Evolutionary conservation across 2,888 invertebrate genomes (phyloP).

Genomic region (Drosophila histrio): DNA sequence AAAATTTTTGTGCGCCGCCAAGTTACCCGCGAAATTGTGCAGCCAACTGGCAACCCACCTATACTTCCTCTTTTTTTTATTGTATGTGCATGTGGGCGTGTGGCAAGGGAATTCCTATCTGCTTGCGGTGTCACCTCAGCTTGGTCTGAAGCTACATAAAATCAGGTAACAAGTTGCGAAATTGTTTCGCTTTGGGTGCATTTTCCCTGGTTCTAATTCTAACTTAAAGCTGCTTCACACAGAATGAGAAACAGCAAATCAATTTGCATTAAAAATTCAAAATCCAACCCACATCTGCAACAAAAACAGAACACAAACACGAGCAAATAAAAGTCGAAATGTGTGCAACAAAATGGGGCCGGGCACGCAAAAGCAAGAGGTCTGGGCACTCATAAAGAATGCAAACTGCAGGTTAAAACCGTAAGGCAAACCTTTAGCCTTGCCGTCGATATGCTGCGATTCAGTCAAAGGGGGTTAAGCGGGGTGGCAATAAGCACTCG

Average conservation of each 20-base stretch:
- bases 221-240: slow-evolving; percentile 55
- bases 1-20: slow-evolving; percentile 66
- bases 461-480: slow-evolving; percentile 31
- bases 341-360: slow-evolving; percentile 7
- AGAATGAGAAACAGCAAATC: slow-evolving; percentile 47
- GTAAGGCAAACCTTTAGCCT: slow-evolving; percentile 50
- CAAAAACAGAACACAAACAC: not conserved
- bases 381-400: slow-evolving; percentile 52
- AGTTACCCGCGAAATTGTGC: slow-evolving; percentile 70
- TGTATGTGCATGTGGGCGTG: slow-evolving; percentile 25
- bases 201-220: slow-evolving; percentile 40
- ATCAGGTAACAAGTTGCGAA: slow-evolving; percentile 68
- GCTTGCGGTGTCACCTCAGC: slow-evolving; percentile 44
- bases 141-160: slow-evolving; percentile 39
- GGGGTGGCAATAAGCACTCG: slow-evolving; percentile 15
- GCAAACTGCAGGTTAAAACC: slow-evolving; percentile 53
- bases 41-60: slow-evolving; percentile 64
- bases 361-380: too few relatives aligned
- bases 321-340: not conserved
- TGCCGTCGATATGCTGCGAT: slow-evolving; percentile 37
- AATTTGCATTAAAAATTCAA: slow-evolving; percentile 61
- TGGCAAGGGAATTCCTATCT: slow-evolving; percentile 44
- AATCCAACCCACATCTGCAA: slow-evolving; percentile 8
- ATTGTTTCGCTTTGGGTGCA: slow-evolving; percentile 43
- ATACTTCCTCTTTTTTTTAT: not conserved